Percentiles rank a stretch among this genome's conserved stretches.
Evolutionary conservation across 1,140 invertebrate species (phyloP).

Genomic region (Babylonia areolata): DNA sequence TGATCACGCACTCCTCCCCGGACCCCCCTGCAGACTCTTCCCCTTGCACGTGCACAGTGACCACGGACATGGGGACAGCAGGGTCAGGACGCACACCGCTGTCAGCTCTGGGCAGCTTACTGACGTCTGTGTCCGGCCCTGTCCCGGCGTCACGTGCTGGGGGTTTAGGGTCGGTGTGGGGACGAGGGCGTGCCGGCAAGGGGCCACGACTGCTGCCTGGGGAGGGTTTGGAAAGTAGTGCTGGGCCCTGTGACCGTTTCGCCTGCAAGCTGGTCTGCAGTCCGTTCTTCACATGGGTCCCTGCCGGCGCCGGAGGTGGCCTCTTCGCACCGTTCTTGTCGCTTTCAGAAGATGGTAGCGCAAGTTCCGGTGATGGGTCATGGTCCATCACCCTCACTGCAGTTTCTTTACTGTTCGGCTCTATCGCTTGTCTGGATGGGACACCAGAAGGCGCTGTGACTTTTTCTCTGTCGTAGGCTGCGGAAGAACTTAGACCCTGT

Average conservation of each 20-base stretch:
- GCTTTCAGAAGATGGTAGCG: neutral
- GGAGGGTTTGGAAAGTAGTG: neutral
- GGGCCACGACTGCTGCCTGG: neutral
- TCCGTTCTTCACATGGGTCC: neutral
- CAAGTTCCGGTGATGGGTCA: neutral
- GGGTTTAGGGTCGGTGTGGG: neutral
- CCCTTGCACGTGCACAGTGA: neutral
- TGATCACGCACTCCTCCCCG: slow-evolving; percentile 10
- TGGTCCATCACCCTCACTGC: neutral
- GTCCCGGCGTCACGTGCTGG: too few species aligned
- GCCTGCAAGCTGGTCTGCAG: neutral
- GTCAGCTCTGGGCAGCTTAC: too few species aligned
- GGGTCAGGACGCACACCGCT: too few species aligned
- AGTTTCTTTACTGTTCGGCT: neutral
- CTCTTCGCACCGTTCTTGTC: neutral
- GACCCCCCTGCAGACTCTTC: neutral
- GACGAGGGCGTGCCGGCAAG: neutral
- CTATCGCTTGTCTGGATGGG: neutral
- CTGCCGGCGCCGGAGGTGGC: neutral
- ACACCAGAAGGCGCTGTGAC: neutral
- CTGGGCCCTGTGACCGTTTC: neutral
- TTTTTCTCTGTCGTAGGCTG: neutral
- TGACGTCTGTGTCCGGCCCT: too few species aligned
- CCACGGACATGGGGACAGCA: neutral
- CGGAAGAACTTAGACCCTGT: neutral